Evolutionary conservation across 2,888 invertebrate species (phyloP), one percentile per base, ranked within the genome.

Genomic region (Orchesellides sinensis): DNA sequence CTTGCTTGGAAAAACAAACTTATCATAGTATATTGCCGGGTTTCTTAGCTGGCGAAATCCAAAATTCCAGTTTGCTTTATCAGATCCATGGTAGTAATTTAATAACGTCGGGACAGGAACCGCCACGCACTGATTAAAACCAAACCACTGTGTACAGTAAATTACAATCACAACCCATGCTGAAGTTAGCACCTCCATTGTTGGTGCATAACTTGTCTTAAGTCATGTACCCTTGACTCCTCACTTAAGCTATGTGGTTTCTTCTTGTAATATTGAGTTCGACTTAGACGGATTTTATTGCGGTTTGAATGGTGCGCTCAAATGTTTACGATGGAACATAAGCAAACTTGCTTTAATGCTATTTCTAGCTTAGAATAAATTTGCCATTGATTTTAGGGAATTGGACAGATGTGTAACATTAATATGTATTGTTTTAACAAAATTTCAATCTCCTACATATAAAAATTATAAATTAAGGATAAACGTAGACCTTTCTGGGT

Each of bases 1-100:
- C 56, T 72, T 79, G 19, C 14, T 56, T 4, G 72, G 72, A 56
- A 79, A 79, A 5, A 79, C 72, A 65, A 79, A 79, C 54, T 79
- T 79, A 25, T 79, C 78, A 27, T 78, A 21, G 17, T 65, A 40
- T n/a, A 29, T 45, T 12, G 40, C 65, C 2, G 70, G 72, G 45
- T 72, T 17, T 35, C 72, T 70, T 8, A 56, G 21, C 6, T 65
- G 65, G 8, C 70, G 66, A 49, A 14, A 47, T 47, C 27, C 25
- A 6, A 54, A 47, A 27, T 61, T 32, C 52, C 56, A 70, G 29
- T 35, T 52, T 19, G 45, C 32, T 49, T 78, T 47, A 6, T 54
- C 25, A 21, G 54, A 59, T 21, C 25, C 17, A 47, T 54, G 25
- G n/a, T 65, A 21, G 45, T 35, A 61, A 29, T 72, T 72, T 40